Conservation (phyloP, 2,113 vertebrate species). For the Tachuris rubrigastra region DNA sequence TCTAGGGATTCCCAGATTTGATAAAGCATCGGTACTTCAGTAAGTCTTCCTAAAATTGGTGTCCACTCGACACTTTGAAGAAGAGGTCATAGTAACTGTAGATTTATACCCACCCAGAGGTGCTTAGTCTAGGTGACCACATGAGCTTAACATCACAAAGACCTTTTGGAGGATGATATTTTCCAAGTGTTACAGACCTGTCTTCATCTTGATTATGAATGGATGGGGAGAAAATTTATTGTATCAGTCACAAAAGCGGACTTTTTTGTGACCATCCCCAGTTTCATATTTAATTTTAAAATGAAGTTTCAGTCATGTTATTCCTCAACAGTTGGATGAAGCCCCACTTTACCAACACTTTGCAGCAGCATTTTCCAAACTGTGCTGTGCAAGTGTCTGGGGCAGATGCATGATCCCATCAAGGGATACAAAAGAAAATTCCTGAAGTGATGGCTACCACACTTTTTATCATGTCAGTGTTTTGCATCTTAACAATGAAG, state of each 20-base stretch:
- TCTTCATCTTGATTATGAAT: background rate
- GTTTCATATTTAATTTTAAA: background rate
- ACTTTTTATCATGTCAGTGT: background rate
- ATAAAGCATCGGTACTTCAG: background rate
- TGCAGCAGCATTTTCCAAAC: background rate
- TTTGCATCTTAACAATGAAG: conserved; percentile 40
- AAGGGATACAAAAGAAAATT: background rate
- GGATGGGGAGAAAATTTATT: background rate
- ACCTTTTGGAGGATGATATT: background rate
- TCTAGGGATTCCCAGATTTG: background rate
- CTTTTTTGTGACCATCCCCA: background rate
- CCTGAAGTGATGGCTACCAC: background rate
- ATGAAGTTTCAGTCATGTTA: background rate
- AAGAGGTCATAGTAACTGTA: background rate
- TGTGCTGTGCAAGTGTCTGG: background rate
- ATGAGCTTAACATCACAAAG: background rate
- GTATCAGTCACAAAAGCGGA: background rate
- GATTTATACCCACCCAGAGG: background rate
- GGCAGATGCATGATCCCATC: background rate
- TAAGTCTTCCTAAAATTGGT: background rate
- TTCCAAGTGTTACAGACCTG: background rate
- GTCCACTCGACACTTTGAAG: background rate
- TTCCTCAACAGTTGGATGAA: background rate
- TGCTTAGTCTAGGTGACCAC: background rate
- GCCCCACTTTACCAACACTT: background rate